phyloP scores from a whole-genome alignment of 2,888 invertebrate species.

The Trachelus tabidus region DNA sequence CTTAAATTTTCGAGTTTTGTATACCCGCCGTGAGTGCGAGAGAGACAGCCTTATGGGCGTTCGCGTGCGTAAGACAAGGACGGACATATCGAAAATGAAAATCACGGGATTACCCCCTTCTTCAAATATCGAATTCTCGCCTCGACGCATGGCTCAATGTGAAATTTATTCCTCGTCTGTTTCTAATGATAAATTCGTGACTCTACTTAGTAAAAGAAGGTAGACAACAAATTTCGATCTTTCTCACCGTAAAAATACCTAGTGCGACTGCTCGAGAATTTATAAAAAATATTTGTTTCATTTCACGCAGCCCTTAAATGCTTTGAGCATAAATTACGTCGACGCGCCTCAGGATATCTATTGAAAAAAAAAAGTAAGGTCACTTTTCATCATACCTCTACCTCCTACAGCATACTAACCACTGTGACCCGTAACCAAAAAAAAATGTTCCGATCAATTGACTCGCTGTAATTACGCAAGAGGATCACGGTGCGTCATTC shows the following conservation, averaged over 20 bases:
- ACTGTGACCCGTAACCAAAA: constrained; percentile 12
- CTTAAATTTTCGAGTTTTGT: background rate
- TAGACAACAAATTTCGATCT: background rate
- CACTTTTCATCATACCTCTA: constrained; percentile 8
- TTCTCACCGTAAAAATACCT: too few relatives aligned
- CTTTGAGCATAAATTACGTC: background rate
- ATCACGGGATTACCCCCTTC: background rate
- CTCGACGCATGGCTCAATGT: too few relatives aligned
- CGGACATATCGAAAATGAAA: background rate
- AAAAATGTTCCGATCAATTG: constrained; percentile 30
- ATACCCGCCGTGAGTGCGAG: background rate
- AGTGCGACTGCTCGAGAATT: background rate
- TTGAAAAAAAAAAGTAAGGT: constrained; percentile 26
- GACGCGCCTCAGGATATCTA: constrained; percentile 5
- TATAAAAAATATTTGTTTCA: background rate
- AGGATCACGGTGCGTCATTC: background rate
- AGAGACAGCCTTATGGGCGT: background rate
- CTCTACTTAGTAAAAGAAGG: background rate
- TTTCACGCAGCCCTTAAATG: background rate
- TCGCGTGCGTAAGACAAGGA: background rate
- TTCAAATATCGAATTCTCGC: too few relatives aligned
- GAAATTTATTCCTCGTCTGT: background rate
- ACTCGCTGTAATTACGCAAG: constrained; percentile 22
- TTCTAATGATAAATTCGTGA: background rate
- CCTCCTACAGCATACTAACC: background rate